Evolutionary conservation across 2,888 invertebrate genomes (phyloP).

Genomic region (Tyria jacobaeae): DNA sequence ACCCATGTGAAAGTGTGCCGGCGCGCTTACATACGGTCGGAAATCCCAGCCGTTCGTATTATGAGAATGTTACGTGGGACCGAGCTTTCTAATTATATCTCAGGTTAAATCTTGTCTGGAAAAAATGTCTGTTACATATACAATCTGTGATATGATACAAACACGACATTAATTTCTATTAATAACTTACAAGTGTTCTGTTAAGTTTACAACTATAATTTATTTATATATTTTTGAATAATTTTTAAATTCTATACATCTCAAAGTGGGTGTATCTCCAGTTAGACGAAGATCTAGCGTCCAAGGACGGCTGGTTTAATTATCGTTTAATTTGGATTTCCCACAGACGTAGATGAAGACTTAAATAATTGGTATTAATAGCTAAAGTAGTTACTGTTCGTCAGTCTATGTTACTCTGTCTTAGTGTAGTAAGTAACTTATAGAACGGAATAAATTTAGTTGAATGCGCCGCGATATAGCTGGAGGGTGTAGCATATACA

Average conservation of each 20-base stretch:
- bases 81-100: slow-evolving; percentile 62
- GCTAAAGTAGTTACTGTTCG: slow-evolving; percentile 21
- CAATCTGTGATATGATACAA: not conserved
- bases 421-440: slow-evolving; percentile 14
- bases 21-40: slow-evolving; percentile 58
- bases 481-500: not conserved
- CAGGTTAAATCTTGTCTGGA: slow-evolving; percentile 11
- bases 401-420: slow-evolving; percentile 30
- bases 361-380: slow-evolving; percentile 45
- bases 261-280: slow-evolving; percentile 9
- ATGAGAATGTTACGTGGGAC: slow-evolving; percentile 57
- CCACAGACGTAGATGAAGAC: slow-evolving; percentile 43
- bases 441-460: slow-evolving; percentile 2
- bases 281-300: slow-evolving; percentile 13
- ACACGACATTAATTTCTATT: not conserved
- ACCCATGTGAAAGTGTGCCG: slow-evolving; percentile 72
- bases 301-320: slow-evolving; percentile 42
- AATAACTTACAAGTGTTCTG: slow-evolving; percentile 2
- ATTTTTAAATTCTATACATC: not conserved
- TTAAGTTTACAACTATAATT: too few species aligned
- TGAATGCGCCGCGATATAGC: not conserved
- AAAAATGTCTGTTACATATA: not conserved
- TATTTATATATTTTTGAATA: slow-evolving; percentile 1
- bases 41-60: slow-evolving; percentile 64
- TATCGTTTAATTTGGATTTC: slow-evolving; percentile 47